phyloP scores from a whole-genome alignment of 2,113 vertebrate species.

The Pelecanoides urinatrix region DNA sequence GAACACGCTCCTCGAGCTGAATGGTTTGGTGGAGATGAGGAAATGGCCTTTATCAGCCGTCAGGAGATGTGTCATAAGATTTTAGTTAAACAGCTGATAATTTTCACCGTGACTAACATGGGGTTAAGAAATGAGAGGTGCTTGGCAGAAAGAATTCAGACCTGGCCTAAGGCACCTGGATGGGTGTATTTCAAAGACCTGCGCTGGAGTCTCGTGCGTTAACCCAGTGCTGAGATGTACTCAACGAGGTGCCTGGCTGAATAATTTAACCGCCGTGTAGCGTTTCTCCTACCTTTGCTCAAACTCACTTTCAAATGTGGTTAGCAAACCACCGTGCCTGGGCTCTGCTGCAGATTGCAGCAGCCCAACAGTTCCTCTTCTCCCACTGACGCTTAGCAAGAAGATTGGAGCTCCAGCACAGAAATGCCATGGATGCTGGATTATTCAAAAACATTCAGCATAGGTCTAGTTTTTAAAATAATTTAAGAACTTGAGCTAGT shows the following conservation, averaged over 20 bases:
- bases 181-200: not conserved
- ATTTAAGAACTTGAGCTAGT: not conserved
- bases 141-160: not conserved
- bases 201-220: rapidly evolving
- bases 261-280: not conserved
- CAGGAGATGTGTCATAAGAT: not conserved
- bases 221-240: not conserved
- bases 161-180: not conserved
- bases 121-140: not conserved
- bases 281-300: not conserved
- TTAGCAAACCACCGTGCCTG: not conserved
- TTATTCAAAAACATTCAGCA: not conserved
- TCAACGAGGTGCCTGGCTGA: not conserved
- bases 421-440: not conserved
- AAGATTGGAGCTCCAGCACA: not conserved
- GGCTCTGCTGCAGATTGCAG: not conserved
- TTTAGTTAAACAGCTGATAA: conserved; percentile 1
- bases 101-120: not conserved
- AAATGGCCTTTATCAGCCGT: not conserved
- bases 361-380: not conserved
- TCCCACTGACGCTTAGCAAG: not conserved
- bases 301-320: not conserved
- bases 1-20: not conserved
- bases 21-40: not conserved
- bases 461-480: not conserved